These are phyloP conservation scores for Eristalinus aeneus DNA, from an alignment of 2,888 invertebrate genomes.

Conservation along the genomic window DNA sequence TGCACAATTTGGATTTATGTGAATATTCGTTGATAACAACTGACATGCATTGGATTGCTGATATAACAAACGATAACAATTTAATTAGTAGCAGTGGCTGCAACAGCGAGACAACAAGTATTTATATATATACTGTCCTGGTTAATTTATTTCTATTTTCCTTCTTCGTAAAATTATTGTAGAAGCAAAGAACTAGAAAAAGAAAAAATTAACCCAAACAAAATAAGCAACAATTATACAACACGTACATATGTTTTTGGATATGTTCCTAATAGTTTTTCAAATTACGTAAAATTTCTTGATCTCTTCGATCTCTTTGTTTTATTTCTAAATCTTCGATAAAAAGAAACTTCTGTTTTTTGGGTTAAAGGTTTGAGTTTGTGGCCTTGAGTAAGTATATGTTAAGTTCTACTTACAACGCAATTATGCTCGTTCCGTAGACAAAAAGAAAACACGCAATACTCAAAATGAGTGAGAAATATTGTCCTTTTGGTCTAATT, in stretches of 20 bases:
- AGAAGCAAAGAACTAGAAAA: no score
- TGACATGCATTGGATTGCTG: conserved; percentile 68
- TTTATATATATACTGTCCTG: conserved; percentile 45
- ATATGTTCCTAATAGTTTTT: not conserved
- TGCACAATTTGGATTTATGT: conserved; percentile 33
- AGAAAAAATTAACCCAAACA: conserved; percentile 12
- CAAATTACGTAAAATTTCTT: not conserved
- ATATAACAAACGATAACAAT: conserved; percentile 64
- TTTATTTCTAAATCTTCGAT: not conserved
- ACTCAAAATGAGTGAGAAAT: no score
- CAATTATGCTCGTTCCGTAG: not conserved
- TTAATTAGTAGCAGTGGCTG: conserved; percentile 66
- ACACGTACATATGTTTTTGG: not conserved
- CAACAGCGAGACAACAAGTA: conserved; percentile 63
- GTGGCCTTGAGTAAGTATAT: not conserved
- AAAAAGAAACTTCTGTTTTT: not conserved
- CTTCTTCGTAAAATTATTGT: no score
- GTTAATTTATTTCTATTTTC: not conserved
- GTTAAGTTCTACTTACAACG: not conserved
- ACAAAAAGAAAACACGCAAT: not conserved
- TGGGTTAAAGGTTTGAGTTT: conserved; percentile 26
- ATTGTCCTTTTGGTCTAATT: no score
- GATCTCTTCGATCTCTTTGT: not conserved
- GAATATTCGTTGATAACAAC: conserved; percentile 20
- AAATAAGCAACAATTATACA: conserved; percentile 56